Evolutionary conservation across 2,888 invertebrate species (phyloP), one percentile per base, ranked within the genome.

Genomic region (Liodrosophila aerea): DNA sequence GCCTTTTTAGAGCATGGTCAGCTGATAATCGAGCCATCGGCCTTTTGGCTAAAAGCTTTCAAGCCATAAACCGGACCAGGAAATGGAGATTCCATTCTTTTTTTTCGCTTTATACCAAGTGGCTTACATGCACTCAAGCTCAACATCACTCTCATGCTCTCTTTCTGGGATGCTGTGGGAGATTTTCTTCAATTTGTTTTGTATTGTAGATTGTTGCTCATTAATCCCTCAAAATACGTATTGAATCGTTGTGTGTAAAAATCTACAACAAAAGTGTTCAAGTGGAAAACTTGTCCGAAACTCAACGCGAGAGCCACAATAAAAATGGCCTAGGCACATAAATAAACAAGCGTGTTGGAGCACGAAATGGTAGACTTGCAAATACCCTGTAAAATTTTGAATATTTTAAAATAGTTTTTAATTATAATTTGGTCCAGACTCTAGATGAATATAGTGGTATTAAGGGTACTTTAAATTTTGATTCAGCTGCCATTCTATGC

Each of bases 161-260:
- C 41, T 13, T 7, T n/a, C 29, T 54, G 22, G 30, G n/a, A n/a
- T n/a, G n/a, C n/a, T n/a, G n/a, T 44, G 47, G 41, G 58, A n/a
- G n/a, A n/a, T 47, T 56, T 67, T 64, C 71, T 74, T 75, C 78
- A 76, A 84, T 85, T 85, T 84, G 76, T 80, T 75, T 76, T 80
- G 67, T 67, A 72, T 76, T 72, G 60, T 64, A 64, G 67, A 80
- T 73, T 77, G 82, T 74, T 82, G 76, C 82, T 82, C 86, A 86
- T 86, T 86, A 86, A 86, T 86, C 84, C 85, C 82, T 71, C 76
- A 80, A 76, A 22, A 80, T 69, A 63, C 75, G 47, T 22, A 52
- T 58, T 69, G 61, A 67, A 73, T 71, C 73, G 70, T 77, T 76
- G 70, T 71, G 63, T 62, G 64, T 50, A 71, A 68, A 71, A 71